A percentile compares a stretch with the other conserved stretches of the same genome.
Conservation (phyloP, 2,888 invertebrate genomes). For the Xylophagus ater region DNA sequence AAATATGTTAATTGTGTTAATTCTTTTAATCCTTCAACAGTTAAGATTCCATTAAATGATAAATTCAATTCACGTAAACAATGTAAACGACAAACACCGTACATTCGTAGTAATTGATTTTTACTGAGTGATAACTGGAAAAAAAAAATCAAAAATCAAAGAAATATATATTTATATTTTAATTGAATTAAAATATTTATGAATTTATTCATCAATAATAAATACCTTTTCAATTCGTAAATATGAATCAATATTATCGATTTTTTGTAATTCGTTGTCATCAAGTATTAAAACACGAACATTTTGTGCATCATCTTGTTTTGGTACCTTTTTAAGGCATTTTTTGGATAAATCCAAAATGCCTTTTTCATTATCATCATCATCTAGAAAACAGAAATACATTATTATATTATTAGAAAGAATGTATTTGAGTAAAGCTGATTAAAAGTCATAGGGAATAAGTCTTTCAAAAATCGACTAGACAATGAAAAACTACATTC, state of each 20-base stretch:
- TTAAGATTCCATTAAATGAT: constrained; percentile 77
- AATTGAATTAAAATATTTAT: neutral
- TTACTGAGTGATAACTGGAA: constrained; percentile 72
- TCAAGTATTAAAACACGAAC: constrained; percentile 65
- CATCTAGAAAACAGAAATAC: constrained; percentile 24
- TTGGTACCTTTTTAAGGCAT: constrained; percentile 70
- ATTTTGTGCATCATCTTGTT: constrained; percentile 53
- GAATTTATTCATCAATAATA: constrained; percentile 1
- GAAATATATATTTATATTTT: neutral
- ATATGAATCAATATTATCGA: constrained; percentile 80
- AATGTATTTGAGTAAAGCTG: no score
- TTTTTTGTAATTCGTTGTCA: constrained; percentile 75
- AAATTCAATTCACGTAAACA: constrained; percentile 71
- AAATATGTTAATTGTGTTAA: constrained; percentile 67
- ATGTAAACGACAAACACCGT: constrained; percentile 68
- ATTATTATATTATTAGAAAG: no score
- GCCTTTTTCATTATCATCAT: constrained; percentile 31
- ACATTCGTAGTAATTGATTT: constrained; percentile 80
- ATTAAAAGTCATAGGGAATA: no score
- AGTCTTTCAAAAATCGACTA: no score
- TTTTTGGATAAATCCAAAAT: constrained; percentile 66
- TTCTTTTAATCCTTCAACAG: constrained; percentile 82
- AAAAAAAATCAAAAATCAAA: constrained; percentile 18
- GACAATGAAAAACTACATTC: no score
- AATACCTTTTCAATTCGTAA: constrained; percentile 63